Conservation (phyloP, 2,888 invertebrate genomes). For the Asteroscopus sphinx region DNA sequence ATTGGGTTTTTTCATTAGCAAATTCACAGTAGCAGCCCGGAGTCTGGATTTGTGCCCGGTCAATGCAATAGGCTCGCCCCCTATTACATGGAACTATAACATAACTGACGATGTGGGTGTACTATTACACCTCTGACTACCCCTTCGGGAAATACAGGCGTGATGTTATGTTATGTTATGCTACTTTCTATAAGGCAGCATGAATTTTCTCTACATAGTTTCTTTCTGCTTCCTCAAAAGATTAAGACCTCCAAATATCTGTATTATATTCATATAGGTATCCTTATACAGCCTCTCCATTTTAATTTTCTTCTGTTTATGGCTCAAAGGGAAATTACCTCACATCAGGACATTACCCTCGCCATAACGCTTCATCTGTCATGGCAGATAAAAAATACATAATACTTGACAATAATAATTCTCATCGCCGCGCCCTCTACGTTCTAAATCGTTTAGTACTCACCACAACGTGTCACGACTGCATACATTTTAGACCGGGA, state of each 20-base stretch:
- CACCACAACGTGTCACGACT: conserved; percentile 72
- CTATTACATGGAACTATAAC: too few relatives aligned
- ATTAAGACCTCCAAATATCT: conserved; percentile 4
- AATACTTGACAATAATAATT: conserved; percentile 77
- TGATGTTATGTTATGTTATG: too few relatives aligned
- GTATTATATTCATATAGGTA: background rate
- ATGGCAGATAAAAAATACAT: conserved; percentile 75
- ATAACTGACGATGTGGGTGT: too few relatives aligned
- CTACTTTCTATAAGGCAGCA: too few relatives aligned
- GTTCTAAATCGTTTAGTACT: conserved; percentile 70
- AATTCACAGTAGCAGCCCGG: too few relatives aligned
- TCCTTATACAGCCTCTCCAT: conserved; percentile 5
- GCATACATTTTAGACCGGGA: conserved; percentile 65
- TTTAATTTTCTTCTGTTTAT: conserved; percentile 23
- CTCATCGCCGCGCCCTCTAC: conserved; percentile 66
- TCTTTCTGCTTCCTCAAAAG: background rate
- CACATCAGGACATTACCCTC: conserved; percentile 8
- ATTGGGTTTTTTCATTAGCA: too few relatives aligned
- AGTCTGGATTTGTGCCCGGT: too few relatives aligned
- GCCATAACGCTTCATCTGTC: conserved; percentile 64
- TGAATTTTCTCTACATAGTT: too few relatives aligned
- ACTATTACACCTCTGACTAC: too few relatives aligned
- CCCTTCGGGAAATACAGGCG: too few relatives aligned
- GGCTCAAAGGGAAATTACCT: conserved; percentile 8
- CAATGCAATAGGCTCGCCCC: too few relatives aligned